Evolutionary conservation across 92 coral and sea anemone species (phyloP).

Genomic region (Blastomussa wellsi): DNA sequence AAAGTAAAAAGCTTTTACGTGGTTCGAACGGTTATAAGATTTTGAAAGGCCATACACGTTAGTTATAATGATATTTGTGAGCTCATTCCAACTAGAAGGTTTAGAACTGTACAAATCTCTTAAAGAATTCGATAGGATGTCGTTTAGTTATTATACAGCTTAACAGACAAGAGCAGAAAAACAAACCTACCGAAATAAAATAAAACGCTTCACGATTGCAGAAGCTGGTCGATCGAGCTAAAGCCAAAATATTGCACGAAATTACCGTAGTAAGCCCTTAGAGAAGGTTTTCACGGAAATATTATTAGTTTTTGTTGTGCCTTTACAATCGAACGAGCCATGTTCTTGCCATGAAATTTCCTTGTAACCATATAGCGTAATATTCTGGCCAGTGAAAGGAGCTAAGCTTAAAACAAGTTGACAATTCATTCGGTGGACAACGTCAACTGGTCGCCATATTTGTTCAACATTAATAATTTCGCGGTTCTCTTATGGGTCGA

Average conservation of each 20-base stretch:
- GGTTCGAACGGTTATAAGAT: neutral
- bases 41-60: too few relatives aligned
- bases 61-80: too few relatives aligned
- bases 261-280: neutral
- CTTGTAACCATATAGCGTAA: neutral
- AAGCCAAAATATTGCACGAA: conserved; percentile 21
- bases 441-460: conserved; percentile 47
- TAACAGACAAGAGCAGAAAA: neutral
- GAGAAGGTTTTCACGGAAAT: conserved; percentile 24
- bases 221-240: neutral
- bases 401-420: neutral
- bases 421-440: neutral
- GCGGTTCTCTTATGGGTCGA: conserved; percentile 39
- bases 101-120: neutral
- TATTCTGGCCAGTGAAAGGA: neutral
- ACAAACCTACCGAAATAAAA: neutral
- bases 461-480: conserved; percentile 49
- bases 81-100: neutral
- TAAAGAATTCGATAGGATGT: neutral
- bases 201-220: neutral
- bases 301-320: neutral
- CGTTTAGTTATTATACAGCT: neutral
- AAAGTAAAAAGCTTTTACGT: neutral
- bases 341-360: neutral
- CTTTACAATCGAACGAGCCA: neutral